A percentile compares a stretch with the other conserved stretches of the same genome.
Evolutionary conservation across 1,140 invertebrate genomes (phyloP).

Genomic region (Nephotettix cincticeps): DNA sequence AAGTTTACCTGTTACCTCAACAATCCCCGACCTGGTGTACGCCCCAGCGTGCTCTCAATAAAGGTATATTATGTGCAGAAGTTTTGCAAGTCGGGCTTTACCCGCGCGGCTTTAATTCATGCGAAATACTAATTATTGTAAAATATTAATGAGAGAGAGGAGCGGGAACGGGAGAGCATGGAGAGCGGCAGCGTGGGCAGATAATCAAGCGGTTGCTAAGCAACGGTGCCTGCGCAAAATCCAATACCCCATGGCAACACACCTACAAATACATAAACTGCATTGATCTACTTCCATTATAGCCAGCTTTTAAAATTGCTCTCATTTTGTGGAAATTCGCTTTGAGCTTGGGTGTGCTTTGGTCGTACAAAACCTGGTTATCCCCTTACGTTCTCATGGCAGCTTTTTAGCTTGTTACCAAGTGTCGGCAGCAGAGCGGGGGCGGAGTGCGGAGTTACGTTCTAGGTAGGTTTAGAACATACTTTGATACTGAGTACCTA

Average conservation of each 20-base stretch:
- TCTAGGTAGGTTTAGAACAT: too few species aligned
- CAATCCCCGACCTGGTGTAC: too few species aligned
- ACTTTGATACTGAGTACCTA: too few species aligned
- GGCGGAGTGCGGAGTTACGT: too few species aligned
- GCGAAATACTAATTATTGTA: constrained; percentile 23
- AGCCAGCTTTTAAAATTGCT: neutral
- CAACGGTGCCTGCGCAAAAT: constrained; percentile 3
- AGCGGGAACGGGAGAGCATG: neutral
- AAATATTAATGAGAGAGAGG: constrained; percentile 16
- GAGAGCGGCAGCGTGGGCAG: neutral
- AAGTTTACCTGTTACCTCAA: too few species aligned
- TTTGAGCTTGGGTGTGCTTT: constrained; percentile 1
- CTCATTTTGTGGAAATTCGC: neutral
- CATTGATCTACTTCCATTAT: constrained; percentile 10
- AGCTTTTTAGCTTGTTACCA: too few species aligned
- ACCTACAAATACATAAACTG: constrained; percentile 10
- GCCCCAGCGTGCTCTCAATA: too few species aligned
- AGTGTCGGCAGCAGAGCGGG: too few species aligned
- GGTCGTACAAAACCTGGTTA: too few species aligned
- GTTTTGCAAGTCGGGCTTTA: neutral
- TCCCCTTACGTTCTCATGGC: too few species aligned
- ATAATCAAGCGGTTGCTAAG: constrained; percentile 8
- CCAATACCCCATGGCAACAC: constrained; percentile 15
- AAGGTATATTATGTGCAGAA: too few species aligned
- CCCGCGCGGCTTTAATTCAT: constrained; percentile 11